Evolutionary conservation across 1,140 invertebrate species (phyloP), one percentile per base, ranked within the genome.

Genomic region (Microplitis demolitor): DNA sequence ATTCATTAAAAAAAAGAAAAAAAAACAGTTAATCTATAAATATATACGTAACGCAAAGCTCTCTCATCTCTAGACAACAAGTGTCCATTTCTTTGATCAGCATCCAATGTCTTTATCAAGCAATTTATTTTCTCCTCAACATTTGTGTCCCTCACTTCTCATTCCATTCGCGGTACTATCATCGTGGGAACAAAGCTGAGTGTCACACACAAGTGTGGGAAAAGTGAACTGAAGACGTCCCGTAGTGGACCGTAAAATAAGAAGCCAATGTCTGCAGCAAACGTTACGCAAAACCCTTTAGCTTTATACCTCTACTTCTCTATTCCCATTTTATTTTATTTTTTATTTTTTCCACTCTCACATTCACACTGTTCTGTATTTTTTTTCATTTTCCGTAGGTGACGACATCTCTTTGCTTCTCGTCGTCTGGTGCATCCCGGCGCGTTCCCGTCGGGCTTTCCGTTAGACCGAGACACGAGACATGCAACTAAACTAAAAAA

Each of bases 391-490:
- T 54, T 24, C 24, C 8, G 14, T 24, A 58, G 56, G 16, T 58
- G 56, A 58, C 56, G 56, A 58, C 14, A 24, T 58, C 35, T 69
- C 53, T 37, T 37, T 13, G 31, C 56, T 31, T 58, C 56, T 58
- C 5, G 14, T 31, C 56, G 16, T 9, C 67, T n/a, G 31, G 39
- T 45, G 39, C 13, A 50, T 50, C 37, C 54, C 58, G n/a, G 13
- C 74, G 67, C 58, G 63, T 70, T 72, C 75, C 72, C 53, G 16
- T 39, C 34, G 60, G 51, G 45, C 60, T 54, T 39, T 58, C 56
- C 56, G 56, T 58, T 24, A 58, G 56, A 58, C 14, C 16, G 24
- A 58, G 24, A 58, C 56, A 58, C 56, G 56, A 58, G 56, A 24
- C 16, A 24, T 9, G 16, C 56, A 58, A 9, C 24, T 16, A 24